A percentile compares a stretch with the other conserved stretches of the same genome.
Conservation (phyloP, 1,140 invertebrate species). For the Ericerus pela region DNA sequence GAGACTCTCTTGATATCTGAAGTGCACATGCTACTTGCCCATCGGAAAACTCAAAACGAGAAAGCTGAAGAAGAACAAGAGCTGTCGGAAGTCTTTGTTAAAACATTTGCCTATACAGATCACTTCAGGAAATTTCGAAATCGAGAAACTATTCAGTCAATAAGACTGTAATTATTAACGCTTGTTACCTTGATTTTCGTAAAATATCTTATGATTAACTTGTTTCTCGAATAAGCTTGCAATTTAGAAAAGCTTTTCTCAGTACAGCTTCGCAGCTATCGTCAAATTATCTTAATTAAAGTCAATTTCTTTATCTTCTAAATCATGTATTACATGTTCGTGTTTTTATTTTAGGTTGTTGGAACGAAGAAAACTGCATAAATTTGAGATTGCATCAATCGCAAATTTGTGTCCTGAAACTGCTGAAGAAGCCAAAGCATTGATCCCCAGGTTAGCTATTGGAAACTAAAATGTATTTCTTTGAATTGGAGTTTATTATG, state of each 20-base stretch:
- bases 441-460: conserved; percentile 64
- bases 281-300: no score
- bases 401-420: conserved; percentile 97
- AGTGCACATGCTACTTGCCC: conserved; percentile 93
- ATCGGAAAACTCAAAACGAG: conserved; percentile 94
- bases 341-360: no score
- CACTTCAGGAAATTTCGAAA: conserved; percentile 96
- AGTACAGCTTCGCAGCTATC: no score
- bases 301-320: conserved; percentile 7
- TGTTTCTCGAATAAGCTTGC: not conserved
- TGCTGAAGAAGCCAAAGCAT: conserved; percentile 89
- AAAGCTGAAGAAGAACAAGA: conserved; percentile 96
- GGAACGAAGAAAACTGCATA: conserved; percentile 92
- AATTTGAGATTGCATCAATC: conserved; percentile 94
- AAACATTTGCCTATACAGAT: conserved; percentile 90
- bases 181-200: not conserved
- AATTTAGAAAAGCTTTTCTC: not conserved
- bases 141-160: conserved; percentile 90
- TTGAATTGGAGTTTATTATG: no score
- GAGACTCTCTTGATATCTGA: conserved; percentile 96
- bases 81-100: conserved; percentile 96
- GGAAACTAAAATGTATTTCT: no score
- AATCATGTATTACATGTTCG: conserved; percentile 14
- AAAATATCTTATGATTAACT: no score
- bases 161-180: conserved; percentile 53